These are phyloP conservation scores for Diachasmimorpha longicaudata DNA, from an alignment of 1,140 invertebrate genomes.

Conservation along the genomic window DNA sequence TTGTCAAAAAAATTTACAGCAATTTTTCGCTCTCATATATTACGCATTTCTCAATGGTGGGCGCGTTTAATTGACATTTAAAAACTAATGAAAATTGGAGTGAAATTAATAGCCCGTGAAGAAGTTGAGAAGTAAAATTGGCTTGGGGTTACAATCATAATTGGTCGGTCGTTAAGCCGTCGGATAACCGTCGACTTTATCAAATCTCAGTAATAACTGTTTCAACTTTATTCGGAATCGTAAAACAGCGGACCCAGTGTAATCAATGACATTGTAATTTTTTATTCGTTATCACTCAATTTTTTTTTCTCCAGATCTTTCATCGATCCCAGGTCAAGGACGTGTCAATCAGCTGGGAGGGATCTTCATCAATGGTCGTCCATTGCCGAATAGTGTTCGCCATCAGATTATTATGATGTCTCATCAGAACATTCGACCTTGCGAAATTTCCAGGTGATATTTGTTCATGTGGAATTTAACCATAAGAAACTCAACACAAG, in stretches of 20 bases:
- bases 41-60: background rate
- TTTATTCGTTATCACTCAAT: background rate
- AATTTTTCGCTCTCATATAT: background rate
- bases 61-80: background rate
- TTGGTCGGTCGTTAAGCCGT: background rate
- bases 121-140: background rate
- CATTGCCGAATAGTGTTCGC: constrained; percentile 79
- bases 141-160: no score
- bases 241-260: no score
- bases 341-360: constrained; percentile 86
- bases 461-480: background rate
- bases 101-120: background rate
- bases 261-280: background rate
- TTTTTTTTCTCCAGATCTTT: constrained; percentile 44
- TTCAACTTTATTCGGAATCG: no score
- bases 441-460: constrained; percentile 73
- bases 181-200: no score
- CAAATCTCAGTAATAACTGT: no score
- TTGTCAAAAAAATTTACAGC: background rate
- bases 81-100: background rate
- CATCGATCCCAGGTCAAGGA: constrained; percentile 72
- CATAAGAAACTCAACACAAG: no score
- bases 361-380: constrained; percentile 84
- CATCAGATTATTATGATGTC: constrained; percentile 85
- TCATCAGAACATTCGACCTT: constrained; percentile 77